These are phyloP conservation scores for Silvanus unidentatus DNA, from an alignment of 2,888 invertebrate genomes.

Conservation along the genomic window DNA sequence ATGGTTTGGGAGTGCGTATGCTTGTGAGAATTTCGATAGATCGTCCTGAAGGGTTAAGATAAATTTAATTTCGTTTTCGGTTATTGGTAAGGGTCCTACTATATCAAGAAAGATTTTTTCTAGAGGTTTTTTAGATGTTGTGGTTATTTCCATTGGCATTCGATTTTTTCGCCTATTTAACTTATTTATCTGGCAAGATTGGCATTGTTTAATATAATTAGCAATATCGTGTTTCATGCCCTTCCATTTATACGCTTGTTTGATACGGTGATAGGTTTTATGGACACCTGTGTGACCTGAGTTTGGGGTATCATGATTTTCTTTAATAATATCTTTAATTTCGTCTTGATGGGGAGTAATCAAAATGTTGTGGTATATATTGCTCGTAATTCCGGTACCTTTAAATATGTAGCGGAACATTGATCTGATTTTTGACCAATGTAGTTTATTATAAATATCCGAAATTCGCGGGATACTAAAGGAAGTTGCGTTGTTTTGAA, in stretches of 20 bases:
- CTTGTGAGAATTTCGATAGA: conserved; percentile 35
- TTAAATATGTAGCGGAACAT: not conserved
- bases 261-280: conserved; percentile 3
- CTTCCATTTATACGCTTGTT: conserved; percentile 5
- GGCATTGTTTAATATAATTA: not conserved
- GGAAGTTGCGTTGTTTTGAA: not conserved
- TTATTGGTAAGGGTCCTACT: conserved; percentile 32
- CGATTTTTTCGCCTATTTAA: conserved; percentile 23
- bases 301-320: conserved; percentile 1
- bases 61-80: conserved; percentile 31
- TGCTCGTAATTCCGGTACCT: not conserved
- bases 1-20: conserved; percentile 31
- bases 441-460: not conserved
- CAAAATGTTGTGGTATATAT: conserved; percentile 2
- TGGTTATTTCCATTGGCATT: conserved; percentile 29
- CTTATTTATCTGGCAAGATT: conserved; percentile 7
- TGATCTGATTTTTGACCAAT: conserved; percentile 1
- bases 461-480: not conserved
- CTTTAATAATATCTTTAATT: conserved; percentile 5
- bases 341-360: not conserved
- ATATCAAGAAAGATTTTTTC: conserved; percentile 32
- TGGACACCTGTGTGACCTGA: conserved; percentile 1
- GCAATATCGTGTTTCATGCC: conserved; percentile 2
- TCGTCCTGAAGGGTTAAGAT: conserved; percentile 38
- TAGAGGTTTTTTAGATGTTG: conserved; percentile 28